A percentile compares a stretch with the other conserved stretches of the same genome.
phyloP scores from a whole-genome alignment of 2,113 vertebrate species.

The Brienomyrus longianalis region DNA sequence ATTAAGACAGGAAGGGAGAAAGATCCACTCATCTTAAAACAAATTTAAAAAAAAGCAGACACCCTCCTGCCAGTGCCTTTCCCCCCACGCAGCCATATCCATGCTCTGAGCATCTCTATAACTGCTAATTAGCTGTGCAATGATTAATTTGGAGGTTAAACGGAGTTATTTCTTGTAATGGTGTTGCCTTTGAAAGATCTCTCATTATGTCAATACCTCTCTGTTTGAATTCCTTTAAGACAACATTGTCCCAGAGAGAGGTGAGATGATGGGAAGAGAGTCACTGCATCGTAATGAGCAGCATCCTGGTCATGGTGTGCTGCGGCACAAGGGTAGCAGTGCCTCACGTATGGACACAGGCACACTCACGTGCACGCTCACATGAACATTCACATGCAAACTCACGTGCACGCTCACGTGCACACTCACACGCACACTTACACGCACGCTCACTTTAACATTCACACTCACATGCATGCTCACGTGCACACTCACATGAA shows the following conservation, averaged over 20 bases:
- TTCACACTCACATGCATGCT: too few relatives aligned
- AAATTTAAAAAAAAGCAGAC: slow-evolving; percentile 43
- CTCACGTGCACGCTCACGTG: not conserved
- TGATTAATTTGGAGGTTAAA: slow-evolving; percentile 84
- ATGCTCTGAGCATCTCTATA: slow-evolving; percentile 59
- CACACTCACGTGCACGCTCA: not conserved
- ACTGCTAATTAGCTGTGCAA: slow-evolving; percentile 82
- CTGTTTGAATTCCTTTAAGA: slow-evolving; percentile 67
- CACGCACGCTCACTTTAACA: not conserved
- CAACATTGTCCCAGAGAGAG: slow-evolving; percentile 44
- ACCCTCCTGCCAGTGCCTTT: slow-evolving; percentile 26
- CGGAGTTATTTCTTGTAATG: slow-evolving; percentile 77
- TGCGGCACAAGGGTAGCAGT: not conserved
- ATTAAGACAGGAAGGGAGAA: slow-evolving; percentile 54
- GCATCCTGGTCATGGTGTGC: not conserved
- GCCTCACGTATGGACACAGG: not conserved
- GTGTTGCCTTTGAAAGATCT: slow-evolving; percentile 77
- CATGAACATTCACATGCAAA: too few relatives aligned
- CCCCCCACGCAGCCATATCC: slow-evolving; percentile 31
- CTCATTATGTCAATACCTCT: slow-evolving; percentile 81
- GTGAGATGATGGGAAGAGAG: slow-evolving; percentile 25
- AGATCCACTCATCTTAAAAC: slow-evolving; percentile 47
- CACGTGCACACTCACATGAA: too few relatives aligned
- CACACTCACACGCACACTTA: not conserved
- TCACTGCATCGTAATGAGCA: slow-evolving; percentile 21